Conservation (phyloP, 1,140 invertebrate species). For the Thalassaphorura encarpata region DNA sequence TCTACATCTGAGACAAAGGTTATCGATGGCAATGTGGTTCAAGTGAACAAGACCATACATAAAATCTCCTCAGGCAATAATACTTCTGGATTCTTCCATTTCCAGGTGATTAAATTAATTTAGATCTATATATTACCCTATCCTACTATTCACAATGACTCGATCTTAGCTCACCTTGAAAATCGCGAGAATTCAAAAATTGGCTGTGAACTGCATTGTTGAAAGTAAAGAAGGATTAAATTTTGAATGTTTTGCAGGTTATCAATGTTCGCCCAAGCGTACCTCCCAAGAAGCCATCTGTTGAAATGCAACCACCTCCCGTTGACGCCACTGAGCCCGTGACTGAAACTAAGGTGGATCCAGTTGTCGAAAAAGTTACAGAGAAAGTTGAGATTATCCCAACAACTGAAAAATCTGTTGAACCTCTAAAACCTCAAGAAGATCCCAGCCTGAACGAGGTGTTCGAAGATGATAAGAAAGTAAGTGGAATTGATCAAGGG, state of each 20-base stretch:
- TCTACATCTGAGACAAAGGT: slow-evolving; percentile 31
- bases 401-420: not conserved
- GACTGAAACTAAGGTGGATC: not conserved
- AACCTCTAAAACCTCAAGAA: not conserved
- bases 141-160: not conserved
- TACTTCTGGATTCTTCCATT: slow-evolving; percentile 30
- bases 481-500: slow-evolving; percentile 20
- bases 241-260: slow-evolving; percentile 9
- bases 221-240: not conserved
- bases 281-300: not conserved
- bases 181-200: not conserved
- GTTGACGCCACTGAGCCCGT: not conserved
- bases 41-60: slow-evolving; percentile 31
- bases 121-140: not conserved
- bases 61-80: slow-evolving; percentile 27
- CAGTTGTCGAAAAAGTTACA: slow-evolving; percentile 1
- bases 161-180: not conserved
- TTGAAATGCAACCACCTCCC: not conserved
- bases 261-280: slow-evolving; percentile 25
- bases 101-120: slow-evolving; percentile 17
- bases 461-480: slow-evolving; percentile 1
- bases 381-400: not conserved
- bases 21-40: slow-evolving; percentile 29
- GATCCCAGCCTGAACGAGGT: slow-evolving; percentile 26
- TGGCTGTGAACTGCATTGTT: not conserved